Base-by-base conservation (phyloP, 2,888 invertebrate genomes). In the Phasia obesa region DNA sequence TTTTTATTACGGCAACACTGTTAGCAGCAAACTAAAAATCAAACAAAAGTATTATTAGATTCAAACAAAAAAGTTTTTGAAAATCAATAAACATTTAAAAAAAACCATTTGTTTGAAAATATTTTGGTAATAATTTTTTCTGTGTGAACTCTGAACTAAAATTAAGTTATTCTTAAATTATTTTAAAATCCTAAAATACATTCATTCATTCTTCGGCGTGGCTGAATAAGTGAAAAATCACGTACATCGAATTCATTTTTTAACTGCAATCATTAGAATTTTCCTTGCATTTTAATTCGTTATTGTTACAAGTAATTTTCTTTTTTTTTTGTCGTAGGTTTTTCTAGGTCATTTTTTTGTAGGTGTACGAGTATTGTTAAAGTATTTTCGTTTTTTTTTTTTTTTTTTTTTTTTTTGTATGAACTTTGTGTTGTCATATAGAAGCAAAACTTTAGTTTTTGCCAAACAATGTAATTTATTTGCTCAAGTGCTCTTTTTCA, bases 391-490 rank as follows among this genome's bases (percentile, higher is more conserved):
- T 25, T 13, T 19, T 38, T 51, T 25, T 69, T 49, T n/a, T n/a
- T n/a, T n/a, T n/a, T n/a, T n/a, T n/a, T n/a, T n/a, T n/a, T n/a
- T n/a, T n/a, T n/a, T n/a, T n/a, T n/a, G n/a, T 60, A 53, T 65
- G 57, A n/a, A 17, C 38, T 35, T 51, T 49, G 21, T 60, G 13
- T 38, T 60, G 51, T 65, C 44, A 51, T 64, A 15, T 21, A 64
- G 59, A 74, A 55, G 55, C 74, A 47, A 47, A 74, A 47, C 64
- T 74, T 49, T 42, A 69, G 35, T 62, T 59, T 65, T 73, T 42
- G 59, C 47, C 69, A 62, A 70, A 67, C 25, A 74, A 42, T 74
- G 35, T 62, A 42, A 74, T 80, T 67, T 79, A 62, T 60, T 74
- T 69, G 62, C 47, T 73, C 17, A 53, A 71, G 51, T 65, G 49